A percentile compares a stretch with the other conserved stretches of the same genome.
phyloP scores from a whole-genome alignment of 2,797 vertebrate genomes.

The Anolis apletophallus region DNA sequence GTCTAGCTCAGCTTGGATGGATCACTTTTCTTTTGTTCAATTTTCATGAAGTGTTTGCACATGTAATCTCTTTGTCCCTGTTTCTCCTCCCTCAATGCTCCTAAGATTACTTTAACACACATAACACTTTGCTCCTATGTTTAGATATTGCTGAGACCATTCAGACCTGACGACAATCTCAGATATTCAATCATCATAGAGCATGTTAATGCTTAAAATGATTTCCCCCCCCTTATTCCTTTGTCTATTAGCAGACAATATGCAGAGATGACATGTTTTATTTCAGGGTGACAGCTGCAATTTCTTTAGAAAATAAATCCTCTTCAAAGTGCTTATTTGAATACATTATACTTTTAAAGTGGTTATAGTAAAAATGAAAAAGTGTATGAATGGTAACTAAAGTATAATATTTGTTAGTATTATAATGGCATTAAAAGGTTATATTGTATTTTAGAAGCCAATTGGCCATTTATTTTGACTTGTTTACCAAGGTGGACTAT shows the following conservation, averaged over 20 bases:
- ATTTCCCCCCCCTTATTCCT: too few species aligned
- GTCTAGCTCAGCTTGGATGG: not conserved
- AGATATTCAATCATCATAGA: not conserved
- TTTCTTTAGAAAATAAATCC: not conserved
- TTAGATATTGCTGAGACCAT: not conserved
- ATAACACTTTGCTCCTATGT: not conserved
- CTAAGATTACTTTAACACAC: not conserved
- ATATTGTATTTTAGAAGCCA: not conserved
- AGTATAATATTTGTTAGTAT: not conserved
- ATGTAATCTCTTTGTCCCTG: not conserved
- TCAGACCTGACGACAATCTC: not conserved
- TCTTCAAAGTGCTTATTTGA: not conserved
- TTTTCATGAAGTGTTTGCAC: not conserved
- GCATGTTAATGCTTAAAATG: too few species aligned
- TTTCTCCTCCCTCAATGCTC: not conserved
- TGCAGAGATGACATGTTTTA: not conserved
- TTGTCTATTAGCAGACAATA: not conserved
- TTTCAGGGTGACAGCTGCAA: not conserved
- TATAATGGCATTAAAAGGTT: not conserved
- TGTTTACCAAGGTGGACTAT: not conserved
- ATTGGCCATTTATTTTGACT: not conserved
- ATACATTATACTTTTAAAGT: not conserved
- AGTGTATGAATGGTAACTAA: not conserved
- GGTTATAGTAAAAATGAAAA: not conserved
- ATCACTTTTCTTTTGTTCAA: not conserved